phyloP scores from a whole-genome alignment of 2,888 invertebrate genomes.

The Autographa pulchrina region DNA sequence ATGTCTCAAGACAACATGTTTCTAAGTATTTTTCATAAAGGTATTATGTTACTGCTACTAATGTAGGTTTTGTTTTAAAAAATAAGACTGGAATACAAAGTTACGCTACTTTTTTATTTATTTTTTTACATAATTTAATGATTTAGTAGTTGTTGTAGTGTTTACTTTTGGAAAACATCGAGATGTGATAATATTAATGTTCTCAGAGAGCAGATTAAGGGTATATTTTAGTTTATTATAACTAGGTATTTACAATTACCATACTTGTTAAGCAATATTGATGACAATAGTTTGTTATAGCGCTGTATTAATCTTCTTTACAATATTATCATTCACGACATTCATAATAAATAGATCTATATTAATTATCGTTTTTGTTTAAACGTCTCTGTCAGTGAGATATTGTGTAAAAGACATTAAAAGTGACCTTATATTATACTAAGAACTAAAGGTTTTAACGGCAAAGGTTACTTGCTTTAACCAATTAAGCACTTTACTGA shows the following conservation, averaged over 20 bases:
- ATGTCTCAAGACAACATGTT: background rate
- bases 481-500: background rate
- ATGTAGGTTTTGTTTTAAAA: too few relatives aligned
- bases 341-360: background rate
- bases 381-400: background rate
- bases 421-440: background rate
- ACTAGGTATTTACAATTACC: background rate
- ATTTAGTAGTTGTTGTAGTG: too few relatives aligned
- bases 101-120: too few relatives aligned
- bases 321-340: background rate
- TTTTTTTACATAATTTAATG: too few relatives aligned
- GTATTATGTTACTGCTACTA: background rate
- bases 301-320: background rate
- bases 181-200: too few relatives aligned
- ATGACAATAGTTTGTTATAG: background rate
- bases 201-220: too few relatives aligned
- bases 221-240: too few relatives aligned
- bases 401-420: conserved; percentile 3
- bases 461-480: background rate
- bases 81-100: too few relatives aligned
- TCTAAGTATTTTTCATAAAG: background rate
- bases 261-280: background rate
- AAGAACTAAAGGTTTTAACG: background rate
- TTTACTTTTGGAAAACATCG: too few relatives aligned
- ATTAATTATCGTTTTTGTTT: background rate